Conservation (phyloP, 1,140 invertebrate species). For the Caenorhabditis inopinata region DNA sequence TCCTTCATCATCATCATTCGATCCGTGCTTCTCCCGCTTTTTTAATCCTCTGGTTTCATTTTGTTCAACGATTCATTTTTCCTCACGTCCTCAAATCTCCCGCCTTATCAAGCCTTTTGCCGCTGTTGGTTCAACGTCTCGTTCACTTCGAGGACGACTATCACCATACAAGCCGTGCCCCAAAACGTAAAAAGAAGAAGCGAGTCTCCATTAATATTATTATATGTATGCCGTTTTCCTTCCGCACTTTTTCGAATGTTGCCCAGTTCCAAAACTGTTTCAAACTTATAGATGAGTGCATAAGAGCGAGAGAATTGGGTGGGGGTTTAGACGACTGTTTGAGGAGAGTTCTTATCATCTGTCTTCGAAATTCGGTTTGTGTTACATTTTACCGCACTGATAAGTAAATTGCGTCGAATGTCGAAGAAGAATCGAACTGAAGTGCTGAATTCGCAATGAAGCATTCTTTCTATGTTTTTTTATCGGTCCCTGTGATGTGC, state of each 20-base stretch:
- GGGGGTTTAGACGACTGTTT: neutral
- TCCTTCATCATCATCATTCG: neutral
- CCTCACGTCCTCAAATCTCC: neutral
- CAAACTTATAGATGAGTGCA: neutral
- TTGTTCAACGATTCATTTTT: too few relatives aligned
- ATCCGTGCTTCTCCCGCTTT: neutral
- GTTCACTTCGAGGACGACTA: neutral
- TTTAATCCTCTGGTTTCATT: neutral
- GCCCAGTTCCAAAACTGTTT: neutral
- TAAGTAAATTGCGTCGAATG: neutral
- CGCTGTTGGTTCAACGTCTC: neutral
- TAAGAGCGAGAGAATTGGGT: neutral
- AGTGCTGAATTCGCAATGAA: neutral
- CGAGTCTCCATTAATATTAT: slow-evolving; percentile 24
- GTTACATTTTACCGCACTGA: slow-evolving; percentile 27
- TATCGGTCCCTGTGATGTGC: neutral
- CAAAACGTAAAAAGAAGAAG: slow-evolving; percentile 4
- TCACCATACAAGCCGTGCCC: slow-evolving; percentile 21
- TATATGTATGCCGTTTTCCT: neutral
- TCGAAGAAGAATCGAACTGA: neutral
- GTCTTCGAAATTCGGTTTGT: neutral
- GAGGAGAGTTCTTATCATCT: neutral
- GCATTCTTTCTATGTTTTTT: neutral
- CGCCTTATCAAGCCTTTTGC: neutral
- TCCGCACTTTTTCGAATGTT: neutral